Conservation (phyloP, 2,888 invertebrate species). For the Elaeidobius kamerunicus region DNA sequence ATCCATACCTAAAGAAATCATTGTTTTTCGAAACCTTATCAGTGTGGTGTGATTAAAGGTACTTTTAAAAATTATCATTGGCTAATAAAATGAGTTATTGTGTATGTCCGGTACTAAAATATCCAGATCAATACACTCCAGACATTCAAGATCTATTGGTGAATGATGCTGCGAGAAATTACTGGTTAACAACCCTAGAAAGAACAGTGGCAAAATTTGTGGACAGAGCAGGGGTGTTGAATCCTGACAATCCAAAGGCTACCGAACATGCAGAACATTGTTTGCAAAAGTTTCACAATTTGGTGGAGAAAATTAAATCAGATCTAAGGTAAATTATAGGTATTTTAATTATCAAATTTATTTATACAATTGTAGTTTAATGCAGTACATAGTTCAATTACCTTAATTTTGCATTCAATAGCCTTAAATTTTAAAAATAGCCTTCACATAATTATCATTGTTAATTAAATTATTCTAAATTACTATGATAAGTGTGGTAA, state of each 20-base stretch:
- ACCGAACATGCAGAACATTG: constrained; percentile 77
- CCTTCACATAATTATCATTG: too few relatives aligned
- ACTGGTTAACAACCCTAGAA: constrained; percentile 92
- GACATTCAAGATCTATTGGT: constrained; percentile 88
- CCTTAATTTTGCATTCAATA: too few relatives aligned
- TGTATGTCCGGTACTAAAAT: constrained; percentile 73
- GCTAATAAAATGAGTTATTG: constrained; percentile 27
- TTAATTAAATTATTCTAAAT: too few relatives aligned
- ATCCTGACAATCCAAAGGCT: constrained; percentile 72
- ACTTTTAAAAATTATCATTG: not conserved
- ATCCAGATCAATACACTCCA: constrained; percentile 79
- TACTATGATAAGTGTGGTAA: too few relatives aligned
- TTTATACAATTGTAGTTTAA: not conserved
- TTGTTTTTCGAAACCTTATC: constrained; percentile 4
- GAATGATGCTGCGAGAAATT: constrained; percentile 81
- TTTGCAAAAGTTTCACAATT: constrained; percentile 76
- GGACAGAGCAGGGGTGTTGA: constrained; percentile 75
- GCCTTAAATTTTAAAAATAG: too few relatives aligned
- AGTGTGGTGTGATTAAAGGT: not conserved
- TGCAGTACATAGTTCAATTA: too few relatives aligned
- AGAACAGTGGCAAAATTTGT: constrained; percentile 83
- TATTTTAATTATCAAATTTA: constrained; percentile 5
- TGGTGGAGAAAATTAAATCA: constrained; percentile 69
- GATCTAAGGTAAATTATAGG: constrained; percentile 71
- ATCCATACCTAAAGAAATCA: constrained; percentile 4